phyloP scores from a whole-genome alignment of 2,113 vertebrate species.

The Psephotus haematonotus region DNA sequence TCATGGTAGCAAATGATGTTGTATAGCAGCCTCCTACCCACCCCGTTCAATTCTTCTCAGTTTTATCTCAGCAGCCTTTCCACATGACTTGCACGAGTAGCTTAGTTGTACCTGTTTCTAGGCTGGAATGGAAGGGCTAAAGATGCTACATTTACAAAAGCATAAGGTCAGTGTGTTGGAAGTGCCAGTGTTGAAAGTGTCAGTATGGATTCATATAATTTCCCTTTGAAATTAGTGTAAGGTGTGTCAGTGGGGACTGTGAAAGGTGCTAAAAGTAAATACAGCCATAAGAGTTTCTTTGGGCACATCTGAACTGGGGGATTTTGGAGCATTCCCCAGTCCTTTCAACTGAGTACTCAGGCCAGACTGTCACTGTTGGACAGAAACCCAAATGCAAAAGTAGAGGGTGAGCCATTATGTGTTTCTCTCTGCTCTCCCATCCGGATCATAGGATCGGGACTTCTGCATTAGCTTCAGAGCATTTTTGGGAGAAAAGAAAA shows the following conservation, averaged over 20 bases:
- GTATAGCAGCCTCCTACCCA: neutral
- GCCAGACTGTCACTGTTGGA: neutral
- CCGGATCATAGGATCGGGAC: neutral
- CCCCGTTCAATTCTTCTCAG: neutral
- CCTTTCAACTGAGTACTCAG: neutral
- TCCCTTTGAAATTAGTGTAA: neutral
- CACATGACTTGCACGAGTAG: neutral
- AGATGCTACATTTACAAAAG: neutral
- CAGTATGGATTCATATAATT: neutral
- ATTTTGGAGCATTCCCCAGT: conserved; percentile 19
- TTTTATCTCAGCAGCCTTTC: neutral
- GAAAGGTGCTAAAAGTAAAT: neutral
- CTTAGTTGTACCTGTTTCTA: neutral
- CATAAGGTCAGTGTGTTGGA: neutral
- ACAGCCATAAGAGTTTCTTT: neutral
- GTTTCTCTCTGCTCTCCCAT: neutral
- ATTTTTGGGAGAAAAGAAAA: neutral
- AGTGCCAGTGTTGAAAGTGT: neutral
- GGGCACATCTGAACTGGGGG: neutral
- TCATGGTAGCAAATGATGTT: neutral
- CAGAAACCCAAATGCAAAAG: neutral
- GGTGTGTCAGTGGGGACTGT: neutral
- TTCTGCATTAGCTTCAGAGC: neutral
- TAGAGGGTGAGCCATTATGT: neutral
- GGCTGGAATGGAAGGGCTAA: neutral